phyloP scores from a whole-genome alignment of 2,113 vertebrate species.

The Anarhynchus alexandrinus region DNA sequence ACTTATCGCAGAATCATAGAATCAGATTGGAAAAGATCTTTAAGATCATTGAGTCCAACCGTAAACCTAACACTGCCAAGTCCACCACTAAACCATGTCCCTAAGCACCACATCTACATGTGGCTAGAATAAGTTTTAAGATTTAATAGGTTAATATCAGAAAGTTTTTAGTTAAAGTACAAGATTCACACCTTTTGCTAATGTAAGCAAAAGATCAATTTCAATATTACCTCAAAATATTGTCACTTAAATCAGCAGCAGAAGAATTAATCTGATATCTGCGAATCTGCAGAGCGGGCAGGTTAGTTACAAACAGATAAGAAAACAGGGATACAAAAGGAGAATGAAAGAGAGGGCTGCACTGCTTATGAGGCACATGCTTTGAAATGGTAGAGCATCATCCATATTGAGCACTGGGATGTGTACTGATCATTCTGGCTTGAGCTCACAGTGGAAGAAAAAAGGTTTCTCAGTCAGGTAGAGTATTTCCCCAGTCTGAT shows the following conservation, averaged over 20 bases:
- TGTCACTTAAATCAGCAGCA: neutral
- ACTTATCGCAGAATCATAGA: neutral
- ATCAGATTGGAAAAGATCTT: neutral
- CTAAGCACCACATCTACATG: fast-evolving
- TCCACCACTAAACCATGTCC: neutral
- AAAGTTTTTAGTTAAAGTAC: neutral
- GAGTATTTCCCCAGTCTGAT: neutral
- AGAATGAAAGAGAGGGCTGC: neutral
- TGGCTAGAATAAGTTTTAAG: neutral
- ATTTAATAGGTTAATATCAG: neutral
- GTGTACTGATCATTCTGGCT: neutral
- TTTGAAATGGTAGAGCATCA: neutral
- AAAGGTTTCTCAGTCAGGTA: neutral
- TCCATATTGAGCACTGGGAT: fast-evolving
- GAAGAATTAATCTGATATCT: neutral
- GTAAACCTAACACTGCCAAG: neutral
- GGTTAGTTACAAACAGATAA: neutral
- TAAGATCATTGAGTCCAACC: neutral
- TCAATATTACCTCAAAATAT: neutral
- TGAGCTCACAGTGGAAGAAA: neutral
- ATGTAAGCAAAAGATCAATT: neutral
- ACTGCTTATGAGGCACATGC: neutral
- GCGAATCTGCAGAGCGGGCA: neutral
- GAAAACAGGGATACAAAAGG: neutral
- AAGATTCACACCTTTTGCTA: neutral